Evolutionary conservation across 1,140 invertebrate genomes (phyloP).

Genomic region (Anthonomus grandis): DNA sequence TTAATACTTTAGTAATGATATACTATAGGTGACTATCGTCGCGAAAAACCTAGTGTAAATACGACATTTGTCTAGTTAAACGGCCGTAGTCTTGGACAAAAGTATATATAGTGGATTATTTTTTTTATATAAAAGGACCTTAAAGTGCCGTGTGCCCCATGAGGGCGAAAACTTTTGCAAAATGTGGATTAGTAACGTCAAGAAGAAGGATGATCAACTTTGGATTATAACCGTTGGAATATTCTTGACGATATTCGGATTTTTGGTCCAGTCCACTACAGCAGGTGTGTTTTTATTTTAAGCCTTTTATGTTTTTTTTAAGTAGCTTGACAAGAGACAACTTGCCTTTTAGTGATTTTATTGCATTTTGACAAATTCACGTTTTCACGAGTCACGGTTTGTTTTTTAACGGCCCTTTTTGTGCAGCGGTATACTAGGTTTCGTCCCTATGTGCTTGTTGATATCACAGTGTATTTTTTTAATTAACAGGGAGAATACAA

Average conservation of each 20-base stretch:
- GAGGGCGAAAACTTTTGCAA: conserved; percentile 44
- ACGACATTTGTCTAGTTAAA: conserved; percentile 15
- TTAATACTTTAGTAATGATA: not conserved
- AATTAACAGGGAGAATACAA: too few relatives aligned
- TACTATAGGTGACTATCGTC: not conserved
- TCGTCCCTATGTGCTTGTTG: not conserved
- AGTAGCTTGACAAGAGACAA: too few relatives aligned
- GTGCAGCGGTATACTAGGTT: too few relatives aligned
- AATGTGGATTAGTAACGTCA: conserved; percentile 48
- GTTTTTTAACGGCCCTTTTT: too few relatives aligned
- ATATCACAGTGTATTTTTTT: not conserved
- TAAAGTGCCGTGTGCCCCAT: conserved; percentile 44
- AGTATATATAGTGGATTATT: conserved; percentile 2
- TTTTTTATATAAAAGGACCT: conserved; percentile 1
- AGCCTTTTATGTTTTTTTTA: not conserved
- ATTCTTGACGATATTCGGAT: conserved; percentile 27
- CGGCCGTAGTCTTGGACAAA: too few relatives aligned
- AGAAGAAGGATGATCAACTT: conserved; percentile 44
- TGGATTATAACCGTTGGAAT: conserved; percentile 42
- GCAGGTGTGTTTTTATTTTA: conserved; percentile 25
- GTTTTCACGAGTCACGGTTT: too few relatives aligned
- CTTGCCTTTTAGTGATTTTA: too few relatives aligned
- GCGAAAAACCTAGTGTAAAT: conserved; percentile 3
- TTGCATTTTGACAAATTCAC: too few relatives aligned
- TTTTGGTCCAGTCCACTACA: conserved; percentile 25